phyloP scores from a whole-genome alignment of 2,797 vertebrate species.

The Denticeps clupeoides region DNA sequence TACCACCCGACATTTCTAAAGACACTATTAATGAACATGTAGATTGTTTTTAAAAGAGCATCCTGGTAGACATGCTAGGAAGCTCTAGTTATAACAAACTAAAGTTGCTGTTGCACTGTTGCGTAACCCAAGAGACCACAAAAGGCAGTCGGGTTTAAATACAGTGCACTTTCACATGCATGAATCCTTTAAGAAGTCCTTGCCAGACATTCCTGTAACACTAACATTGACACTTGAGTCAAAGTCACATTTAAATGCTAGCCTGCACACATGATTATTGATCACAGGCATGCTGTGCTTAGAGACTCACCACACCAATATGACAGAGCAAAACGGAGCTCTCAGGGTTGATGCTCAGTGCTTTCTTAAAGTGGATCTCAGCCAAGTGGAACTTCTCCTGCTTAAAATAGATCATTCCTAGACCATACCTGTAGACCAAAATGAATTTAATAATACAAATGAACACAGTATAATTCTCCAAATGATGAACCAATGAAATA shows the following conservation, averaged over 20 bases:
- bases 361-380: conserved; percentile 98
- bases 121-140: conserved; percentile 52
- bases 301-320: conserved; percentile 86
- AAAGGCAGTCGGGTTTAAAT: conserved; percentile 53
- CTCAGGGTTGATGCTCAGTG: conserved; percentile 94
- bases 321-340: conserved; percentile 95
- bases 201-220: too few relatives aligned
- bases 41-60: too few relatives aligned
- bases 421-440: conserved; percentile 95
- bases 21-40: too few relatives aligned
- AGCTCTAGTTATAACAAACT: conserved; percentile 60
- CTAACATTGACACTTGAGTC: too few relatives aligned
- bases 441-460: too few relatives aligned
- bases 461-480: background rate
- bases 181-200: too few relatives aligned
- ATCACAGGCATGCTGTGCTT: too few relatives aligned
- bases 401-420: conserved; percentile 99
- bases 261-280: too few relatives aligned
- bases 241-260: too few relatives aligned
- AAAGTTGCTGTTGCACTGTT: conserved; percentile 49
- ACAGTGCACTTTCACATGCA: conserved; percentile 48
- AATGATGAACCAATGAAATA: too few relatives aligned
- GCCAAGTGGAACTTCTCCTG: conserved; percentile 96
- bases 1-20: too few relatives aligned
- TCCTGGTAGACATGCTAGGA: conserved; percentile 3